A percentile compares a stretch with the other conserved stretches of the same genome.
These are phyloP conservation scores for Chiloscyllium punctatum DNA, from an alignment of 2,797 vertebrate genomes.

Conservation along the genomic window DNA sequence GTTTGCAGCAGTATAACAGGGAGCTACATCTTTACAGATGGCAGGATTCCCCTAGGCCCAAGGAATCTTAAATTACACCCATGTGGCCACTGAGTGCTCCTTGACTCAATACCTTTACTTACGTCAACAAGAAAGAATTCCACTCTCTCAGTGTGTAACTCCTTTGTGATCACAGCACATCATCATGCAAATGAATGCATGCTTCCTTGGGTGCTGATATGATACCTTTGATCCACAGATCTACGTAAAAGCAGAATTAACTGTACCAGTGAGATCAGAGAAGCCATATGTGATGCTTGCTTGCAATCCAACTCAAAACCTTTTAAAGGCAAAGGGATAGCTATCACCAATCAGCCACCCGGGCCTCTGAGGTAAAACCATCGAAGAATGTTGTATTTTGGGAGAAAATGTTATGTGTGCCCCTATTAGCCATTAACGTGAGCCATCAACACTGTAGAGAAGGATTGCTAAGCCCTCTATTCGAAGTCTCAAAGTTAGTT, in stretches of 20 bases:
- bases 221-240: neutral
- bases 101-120: neutral
- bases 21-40: conserved; percentile 7
- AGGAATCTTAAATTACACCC: neutral
- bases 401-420: neutral
- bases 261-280: neutral
- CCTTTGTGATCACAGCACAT: neutral
- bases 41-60: conserved; percentile 3
- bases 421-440: too few species aligned
- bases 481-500: neutral
- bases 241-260: neutral
- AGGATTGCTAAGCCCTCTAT: neutral
- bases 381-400: neutral
- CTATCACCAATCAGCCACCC: neutral
- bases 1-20: neutral
- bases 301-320: neutral
- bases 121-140: neutral
- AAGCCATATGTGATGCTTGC: neutral
- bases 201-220: neutral
- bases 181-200: neutral
- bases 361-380: neutral
- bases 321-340: neutral
- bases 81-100: neutral
- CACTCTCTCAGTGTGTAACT: neutral
- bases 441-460: too few species aligned